Percentiles rank a stretch among this genome's conserved stretches.
phyloP scores from a whole-genome alignment of 2,888 invertebrate species.

The Zygaena filipendulae region DNA sequence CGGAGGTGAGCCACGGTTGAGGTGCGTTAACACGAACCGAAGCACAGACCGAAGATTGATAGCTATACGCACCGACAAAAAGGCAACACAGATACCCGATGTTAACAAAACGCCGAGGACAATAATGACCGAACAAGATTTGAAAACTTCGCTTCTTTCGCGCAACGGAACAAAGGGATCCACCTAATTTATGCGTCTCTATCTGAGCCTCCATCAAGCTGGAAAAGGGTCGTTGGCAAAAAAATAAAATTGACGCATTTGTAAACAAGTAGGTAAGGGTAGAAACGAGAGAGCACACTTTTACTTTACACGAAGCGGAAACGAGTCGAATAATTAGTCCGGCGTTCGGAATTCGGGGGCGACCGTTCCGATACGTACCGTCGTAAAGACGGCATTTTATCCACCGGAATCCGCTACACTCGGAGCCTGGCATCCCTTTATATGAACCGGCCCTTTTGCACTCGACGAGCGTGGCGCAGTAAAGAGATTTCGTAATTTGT shows the following conservation, averaged over 20 bases:
- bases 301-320: conserved; percentile 20
- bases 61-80: too few relatives aligned
- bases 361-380: conserved; percentile 29
- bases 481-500: conserved; percentile 49
- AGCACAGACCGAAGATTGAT: conserved; percentile 3
- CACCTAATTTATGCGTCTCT: conserved; percentile 43
- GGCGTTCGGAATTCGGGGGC: conserved; percentile 22
- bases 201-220: conserved; percentile 12
- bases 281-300: conserved; percentile 24
- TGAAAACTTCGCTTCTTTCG: conserved; percentile 39
- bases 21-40: conserved; percentile 20
- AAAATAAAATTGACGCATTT: conserved; percentile 44
- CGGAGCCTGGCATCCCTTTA: conserved; percentile 34
- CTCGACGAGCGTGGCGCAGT: conserved; percentile 28
- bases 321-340: conserved; percentile 43
- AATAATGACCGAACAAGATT: conserved; percentile 46
- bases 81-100: too few relatives aligned
- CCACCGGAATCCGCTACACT: conserved; percentile 28
- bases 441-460: conserved; percentile 38
- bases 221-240: neutral
- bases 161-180: conserved; percentile 42
- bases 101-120: too few relatives aligned
- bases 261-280: conserved; percentile 41
- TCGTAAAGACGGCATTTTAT: conserved; percentile 40
- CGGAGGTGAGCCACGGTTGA: conserved; percentile 23